Base-by-base conservation (phyloP, 2,888 invertebrate species). In the Acrobasis repandana region DNA sequence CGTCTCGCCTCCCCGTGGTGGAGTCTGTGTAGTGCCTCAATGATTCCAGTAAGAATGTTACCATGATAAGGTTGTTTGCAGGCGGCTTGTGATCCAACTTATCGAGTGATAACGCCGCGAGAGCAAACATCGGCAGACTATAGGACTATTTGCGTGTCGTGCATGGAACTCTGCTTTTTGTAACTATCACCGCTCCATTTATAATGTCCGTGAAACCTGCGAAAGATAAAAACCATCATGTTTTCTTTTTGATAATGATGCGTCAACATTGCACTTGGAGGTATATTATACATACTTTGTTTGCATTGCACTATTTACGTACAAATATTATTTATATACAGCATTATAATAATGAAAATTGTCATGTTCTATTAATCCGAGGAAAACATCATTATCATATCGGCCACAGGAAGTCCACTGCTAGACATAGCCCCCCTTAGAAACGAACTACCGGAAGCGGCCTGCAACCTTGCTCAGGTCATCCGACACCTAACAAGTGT, bases 1-100 rank as follows among this genome's bases (percentile, higher is more conserved):
- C 72, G 71, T 66, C 79, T 70, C 82, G 78, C 65, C 75, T 76
- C 71, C 74, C 63, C 74, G 74, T 66, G 69, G 67, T 75, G 76
- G 86, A 85, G 79, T 83, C 88, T 87, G 86, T 76, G 73, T 73
- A 75, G 81, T 71, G 82, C 77, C 77, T 83, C 75, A 67, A 75
- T 78, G 82, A 84, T 79, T 75, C 74, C 79, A 73, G 77, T 76
- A 72, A 86, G 86, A 88, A 83, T 83, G 85, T 78, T 86, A 83
- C 77, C 90, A 90, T 90, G 91, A 92, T 92, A 91, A 90, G 79
- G 75, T 66, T 92, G 90, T 92, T 91, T 91, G 81, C 76, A 65
- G 73, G 75, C 67, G 88, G 90, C 89, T 91, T 91, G 89, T 91
- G 88, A 88, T 91, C 82, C 79, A 88, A 90, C 89, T 89, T 92